Conservation (phyloP, 2,888 invertebrate species). For the Spilarctia lutea region DNA sequence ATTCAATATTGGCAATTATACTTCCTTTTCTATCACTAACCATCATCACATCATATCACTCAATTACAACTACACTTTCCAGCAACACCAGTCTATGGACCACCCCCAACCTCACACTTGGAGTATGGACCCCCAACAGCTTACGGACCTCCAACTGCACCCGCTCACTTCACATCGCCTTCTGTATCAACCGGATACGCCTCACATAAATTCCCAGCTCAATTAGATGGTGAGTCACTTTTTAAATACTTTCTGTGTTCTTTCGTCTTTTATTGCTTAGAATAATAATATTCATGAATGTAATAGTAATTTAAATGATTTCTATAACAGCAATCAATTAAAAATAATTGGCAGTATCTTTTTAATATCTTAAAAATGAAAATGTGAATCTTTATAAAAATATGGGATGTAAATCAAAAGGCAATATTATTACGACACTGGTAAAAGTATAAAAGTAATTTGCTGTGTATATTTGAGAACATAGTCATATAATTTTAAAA, state of each 20-base stretch:
- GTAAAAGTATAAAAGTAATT: neutral
- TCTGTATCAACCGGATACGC: slow-evolving; percentile 76
- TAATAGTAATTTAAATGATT: neutral
- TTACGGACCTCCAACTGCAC: slow-evolving; percentile 79
- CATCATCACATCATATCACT: slow-evolving; percentile 13
- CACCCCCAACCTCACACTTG: slow-evolving; percentile 70
- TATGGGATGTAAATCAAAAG: neutral
- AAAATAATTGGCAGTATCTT: neutral
- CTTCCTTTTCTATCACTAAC: neutral
- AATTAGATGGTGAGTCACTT: slow-evolving; percentile 72
- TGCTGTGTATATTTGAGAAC: neutral
- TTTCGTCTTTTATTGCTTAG: neutral
- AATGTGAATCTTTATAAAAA: neutral
- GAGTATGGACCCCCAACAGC: slow-evolving; percentile 74
- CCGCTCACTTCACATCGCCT: slow-evolving; percentile 74
- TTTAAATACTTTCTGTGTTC: neutral
- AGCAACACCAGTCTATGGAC: slow-evolving; percentile 75
- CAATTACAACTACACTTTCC: slow-evolving; percentile 49
- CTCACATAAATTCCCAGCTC: slow-evolving; percentile 77
- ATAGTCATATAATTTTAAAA: neutral
- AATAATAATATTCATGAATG: neutral
- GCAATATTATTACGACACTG: neutral
- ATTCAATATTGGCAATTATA: neutral
- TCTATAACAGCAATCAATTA: neutral
- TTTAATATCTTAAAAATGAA: neutral